These are phyloP conservation scores for Chrysogorgia sp. DNA, from an alignment of 92 coral and sea anemone genomes.

Conservation along the genomic window DNA sequence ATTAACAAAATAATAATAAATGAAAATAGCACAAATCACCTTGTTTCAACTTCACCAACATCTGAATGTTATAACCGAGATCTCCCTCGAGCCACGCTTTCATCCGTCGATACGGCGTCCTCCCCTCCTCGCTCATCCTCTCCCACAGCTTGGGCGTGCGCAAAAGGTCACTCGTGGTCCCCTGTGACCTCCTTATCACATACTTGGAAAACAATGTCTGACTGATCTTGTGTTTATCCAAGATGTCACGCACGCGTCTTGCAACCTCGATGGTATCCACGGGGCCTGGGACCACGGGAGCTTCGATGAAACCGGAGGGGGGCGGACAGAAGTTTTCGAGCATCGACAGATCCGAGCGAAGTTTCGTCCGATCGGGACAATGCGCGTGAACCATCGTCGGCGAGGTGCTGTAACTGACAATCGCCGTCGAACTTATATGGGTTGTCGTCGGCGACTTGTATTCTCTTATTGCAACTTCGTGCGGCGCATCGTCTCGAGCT, in stretches of 20 bases:
- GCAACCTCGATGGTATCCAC: conserved; percentile 37
- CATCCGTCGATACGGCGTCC: conserved; percentile 40
- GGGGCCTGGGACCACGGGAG: conserved; percentile 23
- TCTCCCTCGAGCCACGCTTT: conserved; percentile 42
- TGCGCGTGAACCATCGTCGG: not conserved
- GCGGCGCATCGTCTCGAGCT: not conserved
- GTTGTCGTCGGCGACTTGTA: conserved; percentile 5
- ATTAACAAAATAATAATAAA: not conserved
- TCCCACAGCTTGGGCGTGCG: conserved; percentile 44
- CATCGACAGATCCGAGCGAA: conserved; percentile 33
- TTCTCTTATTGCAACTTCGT: conserved; percentile 1
- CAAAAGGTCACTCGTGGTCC: conserved; percentile 37
- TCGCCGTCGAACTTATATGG: conserved; percentile 21
- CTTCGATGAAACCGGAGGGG: conserved; percentile 35
- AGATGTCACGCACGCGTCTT: conserved; percentile 40
- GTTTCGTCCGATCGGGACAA: not conserved
- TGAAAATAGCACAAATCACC: not conserved
- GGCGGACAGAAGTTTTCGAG: conserved; percentile 41
- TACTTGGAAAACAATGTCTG: conserved; percentile 42
- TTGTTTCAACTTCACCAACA: conserved; percentile 28
- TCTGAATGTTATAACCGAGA: conserved; percentile 26
- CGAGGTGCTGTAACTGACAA: not conserved
- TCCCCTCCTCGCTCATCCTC: conserved; percentile 40
- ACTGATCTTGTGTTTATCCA: conserved; percentile 39
- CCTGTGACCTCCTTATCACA: conserved; percentile 43